Evolutionary conservation across 2,113 vertebrate species (phyloP).

Genomic region (Phrynosoma platyrhinos): DNA sequence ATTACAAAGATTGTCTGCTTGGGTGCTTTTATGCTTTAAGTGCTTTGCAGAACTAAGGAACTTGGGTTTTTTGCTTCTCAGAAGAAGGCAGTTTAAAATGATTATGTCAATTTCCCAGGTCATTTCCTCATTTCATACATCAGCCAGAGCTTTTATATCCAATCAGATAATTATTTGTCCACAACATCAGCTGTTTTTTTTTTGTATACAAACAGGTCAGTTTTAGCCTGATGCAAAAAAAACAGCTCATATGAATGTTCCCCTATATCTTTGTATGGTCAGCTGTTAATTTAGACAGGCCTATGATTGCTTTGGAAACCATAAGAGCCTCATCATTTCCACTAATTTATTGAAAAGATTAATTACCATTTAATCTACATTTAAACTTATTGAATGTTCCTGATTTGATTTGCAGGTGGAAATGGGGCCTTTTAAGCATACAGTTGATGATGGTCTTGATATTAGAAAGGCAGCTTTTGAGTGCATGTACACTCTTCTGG

Average conservation of each 20-base stretch:
- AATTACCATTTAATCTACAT: neutral
- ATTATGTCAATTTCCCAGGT: neutral
- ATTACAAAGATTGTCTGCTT: neutral
- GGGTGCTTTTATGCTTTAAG: neutral
- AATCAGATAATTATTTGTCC: too few species aligned
- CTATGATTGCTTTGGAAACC: too few species aligned
- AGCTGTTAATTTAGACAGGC: neutral
- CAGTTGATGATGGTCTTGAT: slow-evolving; percentile 96
- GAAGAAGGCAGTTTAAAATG: neutral
- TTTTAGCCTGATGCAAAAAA: neutral
- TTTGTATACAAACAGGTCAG: neutral
- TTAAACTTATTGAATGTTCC: slow-evolving; percentile 1
- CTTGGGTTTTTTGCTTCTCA: neutral
- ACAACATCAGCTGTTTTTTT: neutral
- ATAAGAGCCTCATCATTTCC: too few species aligned
- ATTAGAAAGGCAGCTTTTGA: slow-evolving; percentile 98
- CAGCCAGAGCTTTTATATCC: too few species aligned
- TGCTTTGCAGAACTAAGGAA: neutral
- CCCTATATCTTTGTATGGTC: neutral
- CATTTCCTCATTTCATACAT: neutral
- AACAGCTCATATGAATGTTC: neutral
- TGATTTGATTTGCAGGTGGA: slow-evolving; percentile 85
- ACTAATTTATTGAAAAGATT: neutral
- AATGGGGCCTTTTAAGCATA: slow-evolving; percentile 99
- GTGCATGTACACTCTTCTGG: slow-evolving; percentile 98